Evolutionary conservation across 2,113 vertebrate species (phyloP), one percentile per base, ranked within the genome.

Genomic region (Ciconia maguari): DNA sequence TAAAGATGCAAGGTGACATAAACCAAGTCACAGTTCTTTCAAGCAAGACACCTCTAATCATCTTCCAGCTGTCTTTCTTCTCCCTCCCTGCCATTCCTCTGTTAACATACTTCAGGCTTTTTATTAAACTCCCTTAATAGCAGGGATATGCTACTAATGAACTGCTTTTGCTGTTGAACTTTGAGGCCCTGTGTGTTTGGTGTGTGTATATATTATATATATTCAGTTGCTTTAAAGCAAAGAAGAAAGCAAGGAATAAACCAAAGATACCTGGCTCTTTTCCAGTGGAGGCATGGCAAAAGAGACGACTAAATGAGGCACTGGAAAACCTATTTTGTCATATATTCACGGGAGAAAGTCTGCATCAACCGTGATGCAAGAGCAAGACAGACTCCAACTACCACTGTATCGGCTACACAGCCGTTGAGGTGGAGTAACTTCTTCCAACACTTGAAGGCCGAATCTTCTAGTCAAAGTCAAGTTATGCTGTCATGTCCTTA

Each of bases 361-460:
- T 66, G 44, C 57, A 66, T 24, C 19, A 11, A 20, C 30, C 0
- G 0, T 7, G 34, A 41, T 0, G 2, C 32, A 17, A 34, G 29
- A 51, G 24, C 48, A 68, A 41, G 74, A 20, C 27, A 11, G 46
- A 16, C 14, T 16, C 55, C 32, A 58, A 3, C 16, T 12, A 26
- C 16, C 12, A 4, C 41, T 9, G 14, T 4, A 65, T 6, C 5
- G n/a, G 30, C 46, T 20, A 16, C 16, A 11, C 16, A 49, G 62
- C 49, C 54, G n/a, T 3, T 0, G 19, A 51, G 19, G 19, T 29
- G 6, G 29, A 1, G 2, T 2, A 61, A 70, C 41, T 79, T 83
- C 22, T 36, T 66, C n/a, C 51, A 83, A 14, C 6, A 20, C 34
- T 5, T 5, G 17, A 79, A 79, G 54, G 49, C 21, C 1, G 0